Base-by-base conservation (phyloP, 2,797 vertebrate genomes). In the Anabas testudineus region DNA sequence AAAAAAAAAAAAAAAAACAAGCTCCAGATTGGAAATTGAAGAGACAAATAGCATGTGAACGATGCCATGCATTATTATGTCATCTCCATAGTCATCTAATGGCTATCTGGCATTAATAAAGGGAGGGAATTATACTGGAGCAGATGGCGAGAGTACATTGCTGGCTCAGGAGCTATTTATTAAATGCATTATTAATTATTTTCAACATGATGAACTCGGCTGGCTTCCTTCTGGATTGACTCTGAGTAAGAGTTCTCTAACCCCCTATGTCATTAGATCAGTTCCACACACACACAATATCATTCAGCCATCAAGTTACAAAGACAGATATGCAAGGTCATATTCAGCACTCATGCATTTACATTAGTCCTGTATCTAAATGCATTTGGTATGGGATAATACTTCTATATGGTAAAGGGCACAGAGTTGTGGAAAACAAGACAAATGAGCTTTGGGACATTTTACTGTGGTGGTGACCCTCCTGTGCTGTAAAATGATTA, bases 101-200 rank as follows among this genome's bases (percentile, higher is more conserved):
- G 89, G 87, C 90, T 93, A 92, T 88, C 90, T 91, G 88, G 71
- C 91, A 92, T 93, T 93, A 93, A 94, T 93, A 93, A 93, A 91
- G 89, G 78, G 71, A 87, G 85, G 88, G 88, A 83, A 87, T 92
- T 92, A 89, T 86, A 88, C 83, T 79, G 79, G 78, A 93, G 91
- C 94, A 95, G 93, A 95, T 94, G 94, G 93, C 81, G 90, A 90
- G 91, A 90, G 91, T 91, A 82, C 91, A 88, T 92, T 60, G 81
- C 84, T 67, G 89, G 91, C 92, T 92, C 93, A 92, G 90, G 88
- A 94, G 94, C 90, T 90, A 93, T 94, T 94, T 94, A 94, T 94
- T 94, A 94, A 94, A 94, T 92, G 90, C 72, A 90, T 93, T 94
- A 94, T 94, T 94, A 93, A 94, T 94, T 93, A 93, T 93, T 93